Evolutionary conservation across 2,113 vertebrate species (phyloP).

Genomic region (Channa maculata): DNA sequence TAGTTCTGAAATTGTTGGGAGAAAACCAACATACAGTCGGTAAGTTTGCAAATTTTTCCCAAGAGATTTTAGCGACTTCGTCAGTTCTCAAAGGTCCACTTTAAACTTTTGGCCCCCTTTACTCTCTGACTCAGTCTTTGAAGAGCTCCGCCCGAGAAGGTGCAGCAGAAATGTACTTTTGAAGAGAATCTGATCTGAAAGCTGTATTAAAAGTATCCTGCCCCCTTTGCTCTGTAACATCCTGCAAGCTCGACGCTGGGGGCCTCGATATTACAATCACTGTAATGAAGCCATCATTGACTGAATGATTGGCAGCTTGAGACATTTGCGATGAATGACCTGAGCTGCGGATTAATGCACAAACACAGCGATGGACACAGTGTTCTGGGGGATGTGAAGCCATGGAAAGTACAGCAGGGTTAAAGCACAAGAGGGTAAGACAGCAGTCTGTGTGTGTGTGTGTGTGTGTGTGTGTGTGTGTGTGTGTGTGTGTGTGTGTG

Average conservation of each 20-base stretch:
- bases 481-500: constrained; percentile 14
- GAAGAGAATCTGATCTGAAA: constrained; percentile 75
- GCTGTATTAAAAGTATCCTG: constrained; percentile 74
- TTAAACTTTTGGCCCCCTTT: constrained; percentile 10
- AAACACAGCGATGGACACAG: constrained; percentile 64
- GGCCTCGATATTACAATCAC: constrained; percentile 79
- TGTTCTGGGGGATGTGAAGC: constrained; percentile 60
- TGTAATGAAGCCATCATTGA: constrained; percentile 77
- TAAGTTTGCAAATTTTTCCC: background rate
- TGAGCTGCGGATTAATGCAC: constrained; percentile 44
- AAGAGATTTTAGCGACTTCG: background rate
- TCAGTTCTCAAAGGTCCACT: background rate
- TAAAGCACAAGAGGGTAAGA: constrained; percentile 32
- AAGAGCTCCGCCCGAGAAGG: constrained; percentile 53
- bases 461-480: no score
- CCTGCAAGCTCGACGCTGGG: constrained; percentile 57
- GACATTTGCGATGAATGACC: constrained; percentile 73
- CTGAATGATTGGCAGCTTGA: constrained; percentile 82
- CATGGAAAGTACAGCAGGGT: constrained; percentile 61
- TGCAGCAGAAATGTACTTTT: constrained; percentile 67
- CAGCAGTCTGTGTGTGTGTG: constrained; percentile 11
- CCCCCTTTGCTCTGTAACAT: constrained; percentile 52
- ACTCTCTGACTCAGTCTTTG: constrained; percentile 8
- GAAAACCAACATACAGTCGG: no score
- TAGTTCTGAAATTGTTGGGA: no score